These are phyloP conservation scores for Probosciger aterrimus DNA, from an alignment of 2,113 vertebrate genomes.

Conservation along the genomic window DNA sequence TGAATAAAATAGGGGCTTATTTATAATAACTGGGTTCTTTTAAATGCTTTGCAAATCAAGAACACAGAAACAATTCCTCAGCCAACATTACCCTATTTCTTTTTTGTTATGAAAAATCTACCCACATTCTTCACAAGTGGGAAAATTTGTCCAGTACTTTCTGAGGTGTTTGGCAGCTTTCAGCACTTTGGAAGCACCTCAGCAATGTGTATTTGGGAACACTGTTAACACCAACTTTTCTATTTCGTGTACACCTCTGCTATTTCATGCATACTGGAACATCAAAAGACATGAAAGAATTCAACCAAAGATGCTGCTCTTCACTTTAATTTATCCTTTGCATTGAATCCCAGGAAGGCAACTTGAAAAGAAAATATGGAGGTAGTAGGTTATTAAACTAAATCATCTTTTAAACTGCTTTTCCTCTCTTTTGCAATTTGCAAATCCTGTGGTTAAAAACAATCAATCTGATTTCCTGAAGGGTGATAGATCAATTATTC, in stretches of 20 bases:
- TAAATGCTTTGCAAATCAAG: not conserved
- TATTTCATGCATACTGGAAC: not conserved
- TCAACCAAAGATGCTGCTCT: not conserved
- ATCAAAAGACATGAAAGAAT: not conserved
- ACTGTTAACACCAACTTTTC: not conserved
- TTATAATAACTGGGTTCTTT: not conserved
- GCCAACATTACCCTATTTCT: not conserved
- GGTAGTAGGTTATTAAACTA: not conserved
- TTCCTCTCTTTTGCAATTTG: not conserved
- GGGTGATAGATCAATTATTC: not conserved
- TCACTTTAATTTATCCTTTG: not conserved
- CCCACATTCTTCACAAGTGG: not conserved
- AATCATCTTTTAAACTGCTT: not conserved
- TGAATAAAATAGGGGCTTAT: not conserved
- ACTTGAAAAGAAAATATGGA: not conserved
- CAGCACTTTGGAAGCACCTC: not conserved
- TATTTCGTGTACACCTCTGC: not conserved
- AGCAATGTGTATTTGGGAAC: not conserved
- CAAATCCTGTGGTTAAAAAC: slow-evolving; percentile 12
- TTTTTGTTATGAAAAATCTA: not conserved
- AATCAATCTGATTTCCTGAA: slow-evolving; percentile 11
- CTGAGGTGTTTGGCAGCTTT: not conserved
- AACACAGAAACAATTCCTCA: not conserved
- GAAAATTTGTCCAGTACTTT: not conserved
- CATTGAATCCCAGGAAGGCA: not conserved